Conservation (phyloP, 2,113 vertebrate genomes). For the Lagopus muta region DNA sequence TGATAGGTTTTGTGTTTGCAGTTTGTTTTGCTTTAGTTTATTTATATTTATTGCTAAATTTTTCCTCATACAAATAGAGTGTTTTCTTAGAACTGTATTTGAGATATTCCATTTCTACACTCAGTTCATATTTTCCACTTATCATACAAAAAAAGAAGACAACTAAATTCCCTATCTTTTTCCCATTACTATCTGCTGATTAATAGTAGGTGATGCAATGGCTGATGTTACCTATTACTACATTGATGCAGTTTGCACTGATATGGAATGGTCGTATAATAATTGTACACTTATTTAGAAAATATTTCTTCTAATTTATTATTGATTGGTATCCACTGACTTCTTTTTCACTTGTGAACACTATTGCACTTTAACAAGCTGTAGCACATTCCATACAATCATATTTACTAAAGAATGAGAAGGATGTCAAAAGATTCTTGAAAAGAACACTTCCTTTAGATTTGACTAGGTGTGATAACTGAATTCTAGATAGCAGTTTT, state of each 20-base stretch:
- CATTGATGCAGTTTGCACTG: background rate
- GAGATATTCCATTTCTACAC: background rate
- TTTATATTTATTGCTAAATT: background rate
- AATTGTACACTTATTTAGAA: slow-evolving; percentile 24
- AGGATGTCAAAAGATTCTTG: slow-evolving; percentile 2
- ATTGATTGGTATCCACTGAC: slow-evolving; percentile 30
- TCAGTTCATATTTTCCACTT: background rate
- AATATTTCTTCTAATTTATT: slow-evolving; percentile 50
- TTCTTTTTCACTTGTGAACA: slow-evolving; percentile 6
- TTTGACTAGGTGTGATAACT: background rate
- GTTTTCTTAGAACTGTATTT: background rate
- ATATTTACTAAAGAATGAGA: slow-evolving; percentile 25
- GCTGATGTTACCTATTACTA: background rate
- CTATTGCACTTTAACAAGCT: slow-evolving; percentile 7
- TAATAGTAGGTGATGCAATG: background rate
- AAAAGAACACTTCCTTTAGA: background rate
- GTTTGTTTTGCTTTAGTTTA: background rate
- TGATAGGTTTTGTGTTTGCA: background rate
- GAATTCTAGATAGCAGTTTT: background rate
- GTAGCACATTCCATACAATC: background rate
- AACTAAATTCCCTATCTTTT: background rate
- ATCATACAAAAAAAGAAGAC: background rate
- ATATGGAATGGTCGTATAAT: background rate
- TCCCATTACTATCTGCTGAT: background rate
- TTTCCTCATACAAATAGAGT: background rate